A percentile compares a stretch with the other conserved stretches of the same genome.
These are phyloP conservation scores for Drosophila willistoni DNA, from an alignment of 1,140 invertebrate species.

Conservation along the genomic window DNA sequence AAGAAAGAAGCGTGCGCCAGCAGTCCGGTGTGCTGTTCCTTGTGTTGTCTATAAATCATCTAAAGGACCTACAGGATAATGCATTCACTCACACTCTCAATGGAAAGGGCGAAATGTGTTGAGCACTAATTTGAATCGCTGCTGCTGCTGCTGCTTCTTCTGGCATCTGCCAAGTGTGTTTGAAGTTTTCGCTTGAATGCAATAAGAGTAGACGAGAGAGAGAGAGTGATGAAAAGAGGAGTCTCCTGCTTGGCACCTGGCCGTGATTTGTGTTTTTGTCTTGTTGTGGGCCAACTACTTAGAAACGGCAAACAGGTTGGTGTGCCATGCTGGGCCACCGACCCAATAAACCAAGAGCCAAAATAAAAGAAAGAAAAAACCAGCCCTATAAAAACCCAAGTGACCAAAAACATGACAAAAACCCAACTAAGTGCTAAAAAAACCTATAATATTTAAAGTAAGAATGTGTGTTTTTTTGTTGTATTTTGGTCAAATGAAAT, in stretches of 20 bases:
- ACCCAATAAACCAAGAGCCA: conserved; percentile 2
- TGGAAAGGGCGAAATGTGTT: not conserved
- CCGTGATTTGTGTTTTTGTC: conserved; percentile 7
- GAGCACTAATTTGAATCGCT: conserved; percentile 12
- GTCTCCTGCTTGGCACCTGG: not conserved
- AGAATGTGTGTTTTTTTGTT: not conserved
- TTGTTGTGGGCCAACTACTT: not conserved
- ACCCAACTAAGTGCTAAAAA: conserved; percentile 6
- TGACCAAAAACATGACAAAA: conserved; percentile 1
- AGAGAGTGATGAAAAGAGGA: not conserved
- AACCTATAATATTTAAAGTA: conserved; percentile 1
- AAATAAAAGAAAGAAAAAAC: not conserved
- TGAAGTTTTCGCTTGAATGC: conserved; percentile 6
- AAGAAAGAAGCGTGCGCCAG: conserved; percentile 10
- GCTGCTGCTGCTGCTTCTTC: not conserved
- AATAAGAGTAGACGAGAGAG: not conserved
- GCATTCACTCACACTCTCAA: not conserved
- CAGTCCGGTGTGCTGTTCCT: not conserved
- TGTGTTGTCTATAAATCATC: conserved; percentile 13
- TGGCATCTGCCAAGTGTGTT: conserved; percentile 29
- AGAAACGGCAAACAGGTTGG: conserved; percentile 10
- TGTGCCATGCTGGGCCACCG: conserved; percentile 2
- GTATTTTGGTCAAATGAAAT: not conserved
- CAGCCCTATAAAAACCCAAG: conserved; percentile 9
- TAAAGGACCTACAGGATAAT: conserved; percentile 12